Evolutionary conservation across 2,888 invertebrate genomes (phyloP).

Genomic region (Trissonchulus sp.): DNA sequence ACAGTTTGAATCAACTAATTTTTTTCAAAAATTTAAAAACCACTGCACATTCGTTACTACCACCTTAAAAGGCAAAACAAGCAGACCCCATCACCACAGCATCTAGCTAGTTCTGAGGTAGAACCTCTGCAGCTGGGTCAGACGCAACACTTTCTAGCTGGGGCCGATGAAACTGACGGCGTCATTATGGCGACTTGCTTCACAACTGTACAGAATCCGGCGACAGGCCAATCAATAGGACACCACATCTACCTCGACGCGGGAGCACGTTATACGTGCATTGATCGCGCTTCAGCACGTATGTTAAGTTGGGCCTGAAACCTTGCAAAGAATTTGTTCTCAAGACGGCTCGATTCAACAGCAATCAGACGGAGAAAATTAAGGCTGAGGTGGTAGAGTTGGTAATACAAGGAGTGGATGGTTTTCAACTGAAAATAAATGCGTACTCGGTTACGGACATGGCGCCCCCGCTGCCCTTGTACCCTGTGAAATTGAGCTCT

Average conservation of each 20-base stretch:
- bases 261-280: slow-evolving; percentile 9
- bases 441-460: neutral
- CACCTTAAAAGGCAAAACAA: no score
- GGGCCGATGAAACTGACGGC: slow-evolving; percentile 3
- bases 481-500: neutral
- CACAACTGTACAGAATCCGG: neutral
- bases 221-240: neutral
- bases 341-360: neutral
- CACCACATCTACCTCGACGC: neutral
- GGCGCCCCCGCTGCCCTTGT: neutral
- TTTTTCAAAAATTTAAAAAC: no score
- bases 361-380: neutral
- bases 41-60: no score
- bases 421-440: neutral
- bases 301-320: neutral
- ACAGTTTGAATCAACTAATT: no score
- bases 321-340: neutral
- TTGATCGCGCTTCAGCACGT: neutral
- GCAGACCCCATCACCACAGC: no score
- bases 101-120: no score
- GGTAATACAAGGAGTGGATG: neutral
- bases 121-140: neutral
- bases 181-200: slow-evolving; percentile 3
- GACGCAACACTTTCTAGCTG: neutral
- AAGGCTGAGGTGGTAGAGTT: slow-evolving; percentile 5